Evolutionary conservation across 1,140 invertebrate species (phyloP), one percentile per base, ranked within the genome.

Genomic region (Cydia splendana): DNA sequence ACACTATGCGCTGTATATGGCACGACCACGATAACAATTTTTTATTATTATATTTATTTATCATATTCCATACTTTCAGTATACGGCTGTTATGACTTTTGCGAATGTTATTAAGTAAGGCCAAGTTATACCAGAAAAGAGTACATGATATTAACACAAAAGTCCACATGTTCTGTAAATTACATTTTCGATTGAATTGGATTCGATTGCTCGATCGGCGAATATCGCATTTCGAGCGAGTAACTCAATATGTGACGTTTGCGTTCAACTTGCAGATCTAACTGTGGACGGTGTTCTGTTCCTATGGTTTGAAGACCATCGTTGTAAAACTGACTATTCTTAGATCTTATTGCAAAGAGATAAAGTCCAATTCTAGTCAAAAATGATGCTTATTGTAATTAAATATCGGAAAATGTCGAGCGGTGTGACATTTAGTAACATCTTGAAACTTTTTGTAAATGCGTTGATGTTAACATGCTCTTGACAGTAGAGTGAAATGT

Each of bases 221-320:
- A 71, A 71, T 71, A 71, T 71, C 67, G 30, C 79, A 76, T 78
- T 78, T 79, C 81, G 79, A 78, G 76, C 79, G 76, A 82, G 83
- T 85, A 85, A 85, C 80, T 84, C 81, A 79, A 86, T 88, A 84
- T 78, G 82, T 74, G 65, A 86, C 82, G 80, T 89, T 89, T 89
- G 85, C 83, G 84, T 85, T 81, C 76, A 82, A 80, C 83, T 71
- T 86, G 82, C 81, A 81, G 79, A 80, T 75, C 65, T 76, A 78
- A 80, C 82, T 77, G 79, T 80, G 80, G 84, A 80, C 82, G 76
- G 78, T 80, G 81, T 87, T 84, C 30, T 38, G 30, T 69, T 69
- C 12, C 30, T 71, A 38, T 15, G 20, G 20, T 62, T 62, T 24
- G 18, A 24, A 20, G 5, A 53, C n/a, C 51, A 18, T 53, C n/a